These are phyloP conservation scores for Carcharodon carcharias DNA, from an alignment of 2,797 vertebrate genomes.

Conservation along the genomic window DNA sequence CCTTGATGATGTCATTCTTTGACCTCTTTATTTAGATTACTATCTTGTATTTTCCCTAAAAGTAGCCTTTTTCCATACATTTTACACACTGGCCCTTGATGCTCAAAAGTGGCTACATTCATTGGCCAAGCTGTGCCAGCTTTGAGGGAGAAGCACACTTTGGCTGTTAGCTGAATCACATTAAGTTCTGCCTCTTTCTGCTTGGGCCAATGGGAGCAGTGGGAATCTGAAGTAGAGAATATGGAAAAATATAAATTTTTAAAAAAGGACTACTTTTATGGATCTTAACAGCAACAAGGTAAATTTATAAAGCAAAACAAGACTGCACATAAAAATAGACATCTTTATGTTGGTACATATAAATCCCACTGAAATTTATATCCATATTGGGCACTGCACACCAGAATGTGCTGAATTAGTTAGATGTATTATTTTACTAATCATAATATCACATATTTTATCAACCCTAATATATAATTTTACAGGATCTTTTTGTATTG, in stretches of 20 bases:
- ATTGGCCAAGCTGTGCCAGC: neutral
- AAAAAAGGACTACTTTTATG: neutral
- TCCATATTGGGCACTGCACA: neutral
- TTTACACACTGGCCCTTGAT: neutral
- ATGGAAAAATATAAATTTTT: constrained; percentile 4
- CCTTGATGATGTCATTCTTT: neutral
- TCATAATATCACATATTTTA: neutral
- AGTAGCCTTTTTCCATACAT: neutral
- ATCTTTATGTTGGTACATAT: neutral
- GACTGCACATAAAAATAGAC: neutral
- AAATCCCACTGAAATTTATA: neutral
- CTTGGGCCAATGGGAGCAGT: neutral
- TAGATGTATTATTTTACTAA: neutral
- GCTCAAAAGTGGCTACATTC: neutral
- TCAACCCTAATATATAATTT: neutral
- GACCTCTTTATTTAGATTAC: neutral
- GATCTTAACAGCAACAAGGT: neutral
- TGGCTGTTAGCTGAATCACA: neutral
- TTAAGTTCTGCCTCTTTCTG: neutral
- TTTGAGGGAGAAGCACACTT: neutral
- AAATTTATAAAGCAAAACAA: neutral
- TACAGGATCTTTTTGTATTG: neutral
- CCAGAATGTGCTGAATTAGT: neutral
- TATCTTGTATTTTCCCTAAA: neutral
- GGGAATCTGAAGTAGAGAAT: neutral